phyloP scores from a whole-genome alignment of 2,797 vertebrate species.

The Petrocephalus sullivani region DNA sequence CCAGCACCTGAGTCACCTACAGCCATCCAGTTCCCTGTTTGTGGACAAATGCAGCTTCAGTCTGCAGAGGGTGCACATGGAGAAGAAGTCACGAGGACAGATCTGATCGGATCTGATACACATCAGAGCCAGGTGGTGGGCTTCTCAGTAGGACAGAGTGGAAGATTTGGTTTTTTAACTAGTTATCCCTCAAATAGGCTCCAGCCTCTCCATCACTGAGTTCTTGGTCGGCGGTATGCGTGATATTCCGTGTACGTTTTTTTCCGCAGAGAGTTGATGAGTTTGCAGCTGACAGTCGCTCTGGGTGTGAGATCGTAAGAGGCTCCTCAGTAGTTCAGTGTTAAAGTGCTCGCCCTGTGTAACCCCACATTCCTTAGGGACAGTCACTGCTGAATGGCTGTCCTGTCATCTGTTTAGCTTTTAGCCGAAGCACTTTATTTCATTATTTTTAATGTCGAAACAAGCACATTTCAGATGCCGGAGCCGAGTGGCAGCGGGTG shows the following conservation, averaged over 20 bases:
- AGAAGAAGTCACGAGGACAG: background rate
- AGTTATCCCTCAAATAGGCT: background rate
- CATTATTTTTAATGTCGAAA: background rate
- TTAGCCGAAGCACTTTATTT: background rate
- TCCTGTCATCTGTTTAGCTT: background rate
- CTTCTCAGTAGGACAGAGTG: background rate
- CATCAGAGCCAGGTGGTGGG: background rate
- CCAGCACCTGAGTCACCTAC: background rate
- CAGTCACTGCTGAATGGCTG: background rate
- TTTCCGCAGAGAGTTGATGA: background rate
- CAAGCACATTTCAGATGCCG: background rate
- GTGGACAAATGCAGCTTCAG: background rate
- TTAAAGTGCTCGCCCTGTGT: background rate
- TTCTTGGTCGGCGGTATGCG: background rate
- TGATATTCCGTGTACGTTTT: background rate
- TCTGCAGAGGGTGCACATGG: background rate
- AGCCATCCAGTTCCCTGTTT: background rate
- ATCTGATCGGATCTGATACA: background rate
- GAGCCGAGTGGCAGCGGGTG: background rate
- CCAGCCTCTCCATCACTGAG: background rate
- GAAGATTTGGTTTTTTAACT: background rate
- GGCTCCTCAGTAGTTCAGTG: background rate
- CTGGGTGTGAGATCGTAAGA: background rate
- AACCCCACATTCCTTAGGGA: background rate
- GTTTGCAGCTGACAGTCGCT: background rate